Base-by-base conservation (phyloP, 64 coral and sea anemone genomes). In the Orbicella faveolata region DNA sequence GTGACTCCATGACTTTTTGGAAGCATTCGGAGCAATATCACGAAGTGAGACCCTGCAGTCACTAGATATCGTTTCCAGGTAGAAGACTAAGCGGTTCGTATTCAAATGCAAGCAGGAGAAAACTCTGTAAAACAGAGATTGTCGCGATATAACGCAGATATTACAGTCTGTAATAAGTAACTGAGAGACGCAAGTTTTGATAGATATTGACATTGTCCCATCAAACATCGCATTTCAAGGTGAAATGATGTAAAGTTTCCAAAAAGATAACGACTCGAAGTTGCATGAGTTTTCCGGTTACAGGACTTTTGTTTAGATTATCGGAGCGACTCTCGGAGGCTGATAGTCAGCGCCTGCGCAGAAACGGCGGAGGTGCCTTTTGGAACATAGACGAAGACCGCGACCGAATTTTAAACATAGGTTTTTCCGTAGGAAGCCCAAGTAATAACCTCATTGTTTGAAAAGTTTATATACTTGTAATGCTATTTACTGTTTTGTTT, bases 341-440 rank as follows among this genome's bases (percentile, higher is more conserved):
- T 77, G 75, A 77, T 77, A 77, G 41, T 10, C 36, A 77, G 37
- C 75, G 75, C 75, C 75, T 64, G 62, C 20, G 62, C 62, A 64
- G 62, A 64, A 64, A 64, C 20, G 15, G 7, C 15, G 62, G 62
- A 77, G 30, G 72, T 75, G 73, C 73, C 26, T 75, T 33, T 36
- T 34, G 73, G 73, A 34, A 75, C 41, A 44, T 77, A 77, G 75
- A 77, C 34, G 75, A 77, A 12, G 75, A 77, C 14, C 36, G 17
- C 75, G 75, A 77, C 36, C 75, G 75, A 77, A 77, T 77, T 77
- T 48, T 52, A 77, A 77, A 77, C 75, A 6, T 77, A 77, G 75
- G 36, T 39, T 48, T 77, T 77, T n/a, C 36, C 17, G 75, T 13
- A 77, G 4, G 36, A 77, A 18, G 75, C 41, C 41, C 75, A 77